A percentile compares a stretch with the other conserved stretches of the same genome.
phyloP scores from a whole-genome alignment of 2,888 invertebrate species.

The Itoplectis maculator region DNA sequence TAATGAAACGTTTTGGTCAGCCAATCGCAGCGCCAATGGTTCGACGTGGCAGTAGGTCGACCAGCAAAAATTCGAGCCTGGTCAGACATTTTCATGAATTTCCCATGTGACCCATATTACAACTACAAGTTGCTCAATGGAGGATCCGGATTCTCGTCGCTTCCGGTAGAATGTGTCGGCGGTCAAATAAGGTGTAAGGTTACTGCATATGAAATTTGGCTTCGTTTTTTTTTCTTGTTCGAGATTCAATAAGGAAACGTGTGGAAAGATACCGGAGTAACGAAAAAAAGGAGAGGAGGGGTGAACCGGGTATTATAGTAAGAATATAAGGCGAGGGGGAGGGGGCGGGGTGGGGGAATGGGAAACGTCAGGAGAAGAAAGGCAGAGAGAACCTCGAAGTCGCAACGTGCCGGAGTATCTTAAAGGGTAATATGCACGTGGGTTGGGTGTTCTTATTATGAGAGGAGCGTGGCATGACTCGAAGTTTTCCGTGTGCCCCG shows the following conservation, averaged over 20 bases:
- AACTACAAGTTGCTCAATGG: too few relatives aligned
- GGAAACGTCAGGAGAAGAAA: conserved; percentile 24
- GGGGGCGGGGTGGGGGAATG: conserved; percentile 5
- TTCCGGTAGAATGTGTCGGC: too few relatives aligned
- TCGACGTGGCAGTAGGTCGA: too few relatives aligned
- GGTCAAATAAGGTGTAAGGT: too few relatives aligned
- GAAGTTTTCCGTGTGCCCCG: conserved; percentile 39
- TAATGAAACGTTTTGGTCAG: conserved; percentile 17
- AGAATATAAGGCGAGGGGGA: conserved; percentile 25
- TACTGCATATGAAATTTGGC: not conserved
- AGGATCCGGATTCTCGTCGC: too few relatives aligned
- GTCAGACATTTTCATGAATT: too few relatives aligned
- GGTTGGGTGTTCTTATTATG: conserved; percentile 38
- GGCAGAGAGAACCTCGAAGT: conserved; percentile 21
- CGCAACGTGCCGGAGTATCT: conserved; percentile 53
- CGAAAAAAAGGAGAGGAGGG: not conserved
- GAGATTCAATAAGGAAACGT: conserved; percentile 13
- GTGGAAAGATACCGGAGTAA: not conserved
- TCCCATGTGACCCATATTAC: too few relatives aligned
- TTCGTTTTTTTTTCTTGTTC: not conserved
- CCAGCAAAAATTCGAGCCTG: too few relatives aligned
- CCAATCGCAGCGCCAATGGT: too few relatives aligned
- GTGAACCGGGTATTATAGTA: not conserved
- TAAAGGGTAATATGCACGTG: conserved; percentile 62
- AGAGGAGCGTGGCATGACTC: conserved; percentile 39